A percentile compares a stretch with the other conserved stretches of the same genome.
Conservation (phyloP, 2,888 invertebrate species). For the Leptinotarsa haldemani region DNA sequence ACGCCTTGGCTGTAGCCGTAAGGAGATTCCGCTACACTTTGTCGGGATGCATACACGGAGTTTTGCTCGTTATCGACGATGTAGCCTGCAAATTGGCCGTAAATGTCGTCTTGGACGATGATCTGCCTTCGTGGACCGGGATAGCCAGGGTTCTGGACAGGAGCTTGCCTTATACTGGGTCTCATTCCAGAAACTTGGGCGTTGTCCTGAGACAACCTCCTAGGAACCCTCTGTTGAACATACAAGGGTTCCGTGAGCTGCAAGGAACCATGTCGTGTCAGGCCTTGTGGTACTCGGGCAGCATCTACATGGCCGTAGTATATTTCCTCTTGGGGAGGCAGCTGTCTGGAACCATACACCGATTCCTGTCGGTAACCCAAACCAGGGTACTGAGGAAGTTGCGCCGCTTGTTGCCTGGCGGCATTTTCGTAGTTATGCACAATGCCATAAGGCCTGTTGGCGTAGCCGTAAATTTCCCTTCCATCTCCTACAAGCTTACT, state of each 20-base stretch:
- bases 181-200: neutral
- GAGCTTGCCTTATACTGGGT: slow-evolving; percentile 7
- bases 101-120: slow-evolving; percentile 51
- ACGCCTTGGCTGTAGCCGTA: slow-evolving; percentile 49
- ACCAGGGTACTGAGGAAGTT: slow-evolving; percentile 35
- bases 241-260: slow-evolving; percentile 52
- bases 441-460: slow-evolving; percentile 34
- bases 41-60: slow-evolving; percentile 48
- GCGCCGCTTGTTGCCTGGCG: slow-evolving; percentile 38
- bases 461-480: slow-evolving; percentile 41
- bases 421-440: slow-evolving; percentile 33
- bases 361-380: slow-evolving; percentile 30
- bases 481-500: slow-evolving; percentile 31
- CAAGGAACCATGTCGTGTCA: slow-evolving; percentile 50
- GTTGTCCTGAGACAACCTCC: slow-evolving; percentile 46
- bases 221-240: slow-evolving; percentile 40
- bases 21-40: slow-evolving; percentile 50
- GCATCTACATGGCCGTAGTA: slow-evolving; percentile 43
- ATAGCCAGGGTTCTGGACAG: slow-evolving; percentile 19
- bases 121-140: slow-evolving; percentile 47
- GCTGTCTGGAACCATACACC: slow-evolving; percentile 22
- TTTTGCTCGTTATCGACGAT: slow-evolving; percentile 40
- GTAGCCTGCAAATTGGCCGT: slow-evolving; percentile 52
- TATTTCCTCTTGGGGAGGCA: slow-evolving; percentile 32
- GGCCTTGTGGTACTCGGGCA: slow-evolving; percentile 30